These are phyloP conservation scores for Astropecten irregularis DNA, from an alignment of 53 echinoderm and acorn worm species.

Conservation along the genomic window DNA sequence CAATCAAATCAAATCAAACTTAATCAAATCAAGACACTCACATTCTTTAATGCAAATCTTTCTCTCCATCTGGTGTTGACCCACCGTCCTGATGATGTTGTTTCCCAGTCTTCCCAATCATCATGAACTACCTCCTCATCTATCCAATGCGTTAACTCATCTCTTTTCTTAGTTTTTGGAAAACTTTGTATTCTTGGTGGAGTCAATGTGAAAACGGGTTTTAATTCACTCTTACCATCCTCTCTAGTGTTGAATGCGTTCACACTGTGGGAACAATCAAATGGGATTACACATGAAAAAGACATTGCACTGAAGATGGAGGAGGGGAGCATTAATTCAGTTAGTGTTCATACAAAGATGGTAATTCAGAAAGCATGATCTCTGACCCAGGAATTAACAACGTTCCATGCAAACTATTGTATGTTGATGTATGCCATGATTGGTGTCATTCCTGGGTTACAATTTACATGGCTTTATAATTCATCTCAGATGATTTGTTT, in stretches of 20 bases:
- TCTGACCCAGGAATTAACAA: too few relatives aligned
- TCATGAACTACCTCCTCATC: not conserved
- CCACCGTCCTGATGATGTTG: slow-evolving; percentile 8
- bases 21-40: slow-evolving; percentile 17
- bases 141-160: not conserved
- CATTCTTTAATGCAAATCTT: not conserved
- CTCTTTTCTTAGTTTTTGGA: not conserved
- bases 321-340: too few relatives aligned
- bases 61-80: slow-evolving; percentile 6
- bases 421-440: too few relatives aligned
- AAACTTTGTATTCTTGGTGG: not conserved
- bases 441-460: too few relatives aligned
- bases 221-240: slow-evolving; percentile 23
- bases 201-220: not conserved
- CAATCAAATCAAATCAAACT: too few relatives aligned
- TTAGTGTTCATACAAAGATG: too few relatives aligned
- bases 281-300: too few relatives aligned
- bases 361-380: too few relatives aligned
- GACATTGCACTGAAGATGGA: too few relatives aligned
- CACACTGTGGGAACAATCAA: not conserved
- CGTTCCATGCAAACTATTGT: too few relatives aligned
- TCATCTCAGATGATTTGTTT: too few relatives aligned
- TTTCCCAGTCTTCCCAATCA: not conserved
- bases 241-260: slow-evolving; percentile 19
- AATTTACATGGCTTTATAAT: too few relatives aligned